These are phyloP conservation scores for Craterocephalus amniculus DNA, from an alignment of 2,797 vertebrate genomes.

Conservation along the genomic window DNA sequence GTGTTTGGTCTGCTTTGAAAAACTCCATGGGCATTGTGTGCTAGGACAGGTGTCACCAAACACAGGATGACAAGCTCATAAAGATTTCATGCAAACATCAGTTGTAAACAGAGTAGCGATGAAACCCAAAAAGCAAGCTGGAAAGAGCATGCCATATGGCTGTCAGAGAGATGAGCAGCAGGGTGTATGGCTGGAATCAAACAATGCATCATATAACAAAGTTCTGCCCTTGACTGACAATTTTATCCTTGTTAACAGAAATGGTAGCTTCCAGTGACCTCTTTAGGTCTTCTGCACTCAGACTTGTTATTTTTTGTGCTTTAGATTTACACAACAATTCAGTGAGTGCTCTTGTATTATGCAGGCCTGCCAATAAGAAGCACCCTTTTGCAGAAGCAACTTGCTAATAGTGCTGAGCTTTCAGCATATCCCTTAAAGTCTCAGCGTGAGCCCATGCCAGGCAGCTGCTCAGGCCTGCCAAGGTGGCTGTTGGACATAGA, in stretches of 20 bases:
- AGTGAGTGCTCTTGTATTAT: slow-evolving; percentile 11
- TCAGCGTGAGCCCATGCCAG: slow-evolving; percentile 50
- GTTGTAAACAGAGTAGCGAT: slow-evolving; percentile 9
- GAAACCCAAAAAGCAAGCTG: slow-evolving; percentile 16
- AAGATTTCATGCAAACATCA: slow-evolving; percentile 31
- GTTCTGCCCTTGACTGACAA: not conserved
- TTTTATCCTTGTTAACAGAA: slow-evolving; percentile 3
- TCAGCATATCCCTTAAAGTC: slow-evolving; percentile 31
- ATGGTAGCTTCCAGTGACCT: not conserved
- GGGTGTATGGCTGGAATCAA: slow-evolving; percentile 3
- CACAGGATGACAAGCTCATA: slow-evolving; percentile 22
- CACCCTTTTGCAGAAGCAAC: slow-evolving; percentile 35
- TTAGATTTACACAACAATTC: slow-evolving; percentile 4
- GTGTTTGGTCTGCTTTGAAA: slow-evolving; percentile 35
- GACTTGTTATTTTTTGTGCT: not conserved
- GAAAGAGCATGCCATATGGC: slow-evolving; percentile 5
- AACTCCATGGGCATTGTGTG: slow-evolving; percentile 13
- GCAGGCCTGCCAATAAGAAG: slow-evolving; percentile 17
- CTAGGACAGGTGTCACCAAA: slow-evolving; percentile 29
- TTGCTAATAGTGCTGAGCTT: slow-evolving; percentile 36
- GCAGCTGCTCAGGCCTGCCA: slow-evolving; percentile 62
- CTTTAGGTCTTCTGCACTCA: slow-evolving; percentile 9
- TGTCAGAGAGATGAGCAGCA: slow-evolving; percentile 18
- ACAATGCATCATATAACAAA: slow-evolving; percentile 4
- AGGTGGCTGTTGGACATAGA: slow-evolving; percentile 41